These are phyloP conservation scores for Callipepla squamata DNA, from an alignment of 2,113 vertebrate genomes.

Conservation along the genomic window DNA sequence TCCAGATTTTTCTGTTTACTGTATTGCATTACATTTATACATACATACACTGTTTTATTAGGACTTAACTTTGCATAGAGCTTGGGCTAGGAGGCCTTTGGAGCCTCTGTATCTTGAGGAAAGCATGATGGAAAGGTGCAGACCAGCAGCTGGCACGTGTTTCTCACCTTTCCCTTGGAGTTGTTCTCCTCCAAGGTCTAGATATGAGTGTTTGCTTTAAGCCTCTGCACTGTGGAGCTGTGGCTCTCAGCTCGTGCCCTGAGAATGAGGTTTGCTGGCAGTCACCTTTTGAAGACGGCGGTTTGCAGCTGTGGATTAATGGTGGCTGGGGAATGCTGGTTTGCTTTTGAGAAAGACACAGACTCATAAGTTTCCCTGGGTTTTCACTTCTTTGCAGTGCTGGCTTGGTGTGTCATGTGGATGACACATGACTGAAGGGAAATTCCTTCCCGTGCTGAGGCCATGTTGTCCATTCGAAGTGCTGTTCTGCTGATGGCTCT, in stretches of 20 bases:
- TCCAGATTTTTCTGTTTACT: neutral
- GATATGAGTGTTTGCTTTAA: conserved; percentile 41
- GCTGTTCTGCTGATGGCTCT: neutral
- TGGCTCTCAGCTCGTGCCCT: neutral
- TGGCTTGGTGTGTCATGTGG: conserved; percentile 2
- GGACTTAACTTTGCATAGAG: neutral
- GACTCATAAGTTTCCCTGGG: neutral
- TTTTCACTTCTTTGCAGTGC: neutral
- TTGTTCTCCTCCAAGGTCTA: neutral
- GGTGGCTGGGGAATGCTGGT: neutral
- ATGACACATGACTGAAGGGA: conserved; percentile 13
- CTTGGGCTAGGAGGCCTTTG: neutral
- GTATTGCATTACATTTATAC: too few relatives aligned
- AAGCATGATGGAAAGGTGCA: neutral
- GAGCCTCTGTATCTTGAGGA: neutral
- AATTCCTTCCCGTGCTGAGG: neutral
- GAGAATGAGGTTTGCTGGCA: neutral
- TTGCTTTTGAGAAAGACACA: neutral
- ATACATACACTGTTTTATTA: too few relatives aligned
- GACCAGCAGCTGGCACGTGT: neutral
- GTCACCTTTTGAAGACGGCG: neutral
- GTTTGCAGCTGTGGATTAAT: neutral
- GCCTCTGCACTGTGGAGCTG: neutral
- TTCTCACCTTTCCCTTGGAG: neutral
- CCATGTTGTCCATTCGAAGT: neutral